Percentiles rank a stretch among this genome's conserved stretches.
These are phyloP conservation scores for Chironomus tepperi DNA, from an alignment of 1,140 invertebrate genomes.

Conservation along the genomic window DNA sequence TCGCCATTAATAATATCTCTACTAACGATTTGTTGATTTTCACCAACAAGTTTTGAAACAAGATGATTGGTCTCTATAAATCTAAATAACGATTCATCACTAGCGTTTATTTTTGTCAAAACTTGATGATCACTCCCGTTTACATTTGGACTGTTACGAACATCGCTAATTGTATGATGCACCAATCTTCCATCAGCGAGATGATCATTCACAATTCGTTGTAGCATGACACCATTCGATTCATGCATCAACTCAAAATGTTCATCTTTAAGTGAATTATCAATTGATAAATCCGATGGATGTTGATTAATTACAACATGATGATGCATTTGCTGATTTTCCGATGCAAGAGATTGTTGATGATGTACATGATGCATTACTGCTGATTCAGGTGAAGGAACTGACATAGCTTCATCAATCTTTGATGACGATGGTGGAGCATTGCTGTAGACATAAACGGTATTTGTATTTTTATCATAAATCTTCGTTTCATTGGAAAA, in stretches of 20 bases:
- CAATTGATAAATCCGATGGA: constrained; percentile 21
- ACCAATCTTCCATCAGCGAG: constrained; percentile 4
- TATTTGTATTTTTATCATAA: constrained; percentile 36
- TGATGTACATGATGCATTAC: constrained; percentile 34
- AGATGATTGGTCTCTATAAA: constrained; percentile 35
- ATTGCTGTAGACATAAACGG: constrained; percentile 38
- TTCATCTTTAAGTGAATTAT: constrained; percentile 19
- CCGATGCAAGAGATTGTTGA: constrained; percentile 29
- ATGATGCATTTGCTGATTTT: constrained; percentile 32
- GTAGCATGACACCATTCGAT: constrained; percentile 18
- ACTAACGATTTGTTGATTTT: constrained; percentile 40
- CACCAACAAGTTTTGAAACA: constrained; percentile 28
- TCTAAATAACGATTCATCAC: constrained; percentile 39
- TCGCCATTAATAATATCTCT: constrained; percentile 40
- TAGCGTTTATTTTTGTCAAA: constrained; percentile 38
- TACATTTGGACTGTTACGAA: background rate
- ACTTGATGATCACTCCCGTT: constrained; percentile 29
- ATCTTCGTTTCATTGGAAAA: constrained; percentile 33
- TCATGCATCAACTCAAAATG: constrained; percentile 11
- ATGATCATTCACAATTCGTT: constrained; percentile 16
- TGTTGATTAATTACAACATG: constrained; percentile 29
- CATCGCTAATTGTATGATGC: constrained; percentile 8
- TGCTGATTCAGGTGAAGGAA: constrained; percentile 36
- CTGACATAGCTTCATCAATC: constrained; percentile 34
- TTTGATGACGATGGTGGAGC: constrained; percentile 31